Conservation (phyloP, 2,113 vertebrate species). For the Prinia subflava region DNA sequence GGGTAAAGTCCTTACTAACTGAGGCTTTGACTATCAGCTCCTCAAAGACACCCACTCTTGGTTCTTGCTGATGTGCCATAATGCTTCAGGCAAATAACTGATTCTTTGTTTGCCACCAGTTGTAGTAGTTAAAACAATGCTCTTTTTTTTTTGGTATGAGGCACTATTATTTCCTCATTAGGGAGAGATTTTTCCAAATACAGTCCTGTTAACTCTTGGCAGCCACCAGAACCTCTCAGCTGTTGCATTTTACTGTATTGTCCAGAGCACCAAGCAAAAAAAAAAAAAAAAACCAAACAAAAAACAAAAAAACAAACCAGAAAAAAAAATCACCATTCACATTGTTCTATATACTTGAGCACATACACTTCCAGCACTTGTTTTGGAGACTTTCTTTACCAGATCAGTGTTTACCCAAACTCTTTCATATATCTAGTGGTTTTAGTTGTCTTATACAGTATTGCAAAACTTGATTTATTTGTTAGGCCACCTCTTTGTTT, state of each 20-base stretch:
- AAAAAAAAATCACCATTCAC: not conserved
- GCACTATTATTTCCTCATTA: not conserved
- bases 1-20: slow-evolving; percentile 3
- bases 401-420: not conserved
- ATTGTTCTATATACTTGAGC: not conserved
- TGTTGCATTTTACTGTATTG: not conserved
- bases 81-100: slow-evolving; percentile 14
- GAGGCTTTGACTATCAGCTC: not conserved
- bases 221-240: not conserved
- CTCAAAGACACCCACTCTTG: slow-evolving; percentile 15
- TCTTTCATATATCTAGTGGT: not conserved
- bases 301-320: too few species aligned
- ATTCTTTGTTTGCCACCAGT: slow-evolving; percentile 10
- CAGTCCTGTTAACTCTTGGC: slow-evolving; percentile 7
- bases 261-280: not conserved
- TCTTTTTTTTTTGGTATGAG: not conserved
- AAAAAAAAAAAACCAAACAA: not conserved
- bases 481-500: not conserved
- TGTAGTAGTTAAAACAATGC: not conserved
- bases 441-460: not conserved
- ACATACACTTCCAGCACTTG: not conserved
- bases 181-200: not conserved
- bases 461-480: not conserved
- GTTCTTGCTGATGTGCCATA: not conserved
- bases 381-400: not conserved